Conservation (phyloP, 1,140 invertebrate species). For the Trypoxylus dichotomus region DNA sequence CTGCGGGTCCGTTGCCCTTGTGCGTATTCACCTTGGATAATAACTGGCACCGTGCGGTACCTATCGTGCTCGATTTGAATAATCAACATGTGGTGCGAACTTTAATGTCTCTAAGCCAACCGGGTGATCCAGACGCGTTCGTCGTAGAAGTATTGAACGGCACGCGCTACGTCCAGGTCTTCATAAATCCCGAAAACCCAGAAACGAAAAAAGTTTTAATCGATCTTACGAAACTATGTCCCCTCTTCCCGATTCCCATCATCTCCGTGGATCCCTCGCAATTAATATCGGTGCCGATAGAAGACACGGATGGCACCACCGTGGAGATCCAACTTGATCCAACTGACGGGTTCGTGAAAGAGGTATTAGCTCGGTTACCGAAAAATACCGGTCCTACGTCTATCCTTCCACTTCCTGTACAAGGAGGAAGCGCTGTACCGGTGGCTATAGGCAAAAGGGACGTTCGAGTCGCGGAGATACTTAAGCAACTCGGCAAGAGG, state of each 20-base stretch:
- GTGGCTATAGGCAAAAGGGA: neutral
- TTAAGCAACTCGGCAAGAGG: neutral
- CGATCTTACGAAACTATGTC: neutral
- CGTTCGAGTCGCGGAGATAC: neutral
- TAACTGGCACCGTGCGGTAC: neutral
- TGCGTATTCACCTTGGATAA: neutral
- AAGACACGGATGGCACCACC: neutral
- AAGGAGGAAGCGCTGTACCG: neutral
- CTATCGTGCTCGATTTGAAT: neutral
- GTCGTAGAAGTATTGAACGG: neutral
- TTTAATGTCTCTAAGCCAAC: neutral
- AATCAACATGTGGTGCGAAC: neutral
- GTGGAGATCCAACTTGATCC: neutral
- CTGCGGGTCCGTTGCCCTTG: neutral
- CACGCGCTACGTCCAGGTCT: neutral
- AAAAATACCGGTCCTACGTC: neutral
- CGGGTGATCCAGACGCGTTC: neutral
- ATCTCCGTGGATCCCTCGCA: neutral
- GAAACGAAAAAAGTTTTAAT: neutral
- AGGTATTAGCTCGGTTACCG: neutral
- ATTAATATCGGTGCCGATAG: neutral
- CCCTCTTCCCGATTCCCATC: neutral
- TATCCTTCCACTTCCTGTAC: neutral
- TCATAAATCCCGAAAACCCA: neutral
- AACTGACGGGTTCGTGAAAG: neutral